These are phyloP conservation scores for Timema podura DNA, from an alignment of 2,888 invertebrate species.

Conservation along the genomic window DNA sequence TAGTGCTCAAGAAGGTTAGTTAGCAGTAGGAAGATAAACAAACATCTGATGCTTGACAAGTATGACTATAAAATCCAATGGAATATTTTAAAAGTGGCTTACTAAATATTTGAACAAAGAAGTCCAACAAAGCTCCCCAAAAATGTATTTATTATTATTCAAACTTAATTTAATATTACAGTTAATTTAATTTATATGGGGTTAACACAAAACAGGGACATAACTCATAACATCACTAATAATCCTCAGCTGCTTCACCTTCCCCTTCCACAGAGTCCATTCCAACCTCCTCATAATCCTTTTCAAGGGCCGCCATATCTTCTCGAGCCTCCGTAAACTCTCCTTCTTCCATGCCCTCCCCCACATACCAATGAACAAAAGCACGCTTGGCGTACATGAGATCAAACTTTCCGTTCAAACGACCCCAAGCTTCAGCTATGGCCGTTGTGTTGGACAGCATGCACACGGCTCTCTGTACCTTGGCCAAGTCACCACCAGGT, in stretches of 20 bases:
- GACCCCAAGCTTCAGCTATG: constrained; percentile 80
- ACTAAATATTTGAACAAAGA: no score
- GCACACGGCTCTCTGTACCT: constrained; percentile 70
- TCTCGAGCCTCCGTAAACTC: constrained; percentile 49
- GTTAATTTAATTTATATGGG: no score
- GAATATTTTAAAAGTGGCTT: no score
- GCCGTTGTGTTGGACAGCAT: constrained; percentile 67
- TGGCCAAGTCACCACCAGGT: constrained; percentile 71
- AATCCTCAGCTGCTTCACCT: constrained; percentile 47
- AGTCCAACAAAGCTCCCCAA: no score
- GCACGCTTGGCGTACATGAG: constrained; percentile 78
- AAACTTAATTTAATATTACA: no score
- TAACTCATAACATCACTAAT: constrained; percentile 43
- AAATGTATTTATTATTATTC: no score
- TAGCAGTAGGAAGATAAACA: no score
- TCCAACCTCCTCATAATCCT: constrained; percentile 85
- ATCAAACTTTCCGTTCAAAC: constrained; percentile 70
- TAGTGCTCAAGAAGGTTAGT: no score
- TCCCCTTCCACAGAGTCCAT: constrained; percentile 79
- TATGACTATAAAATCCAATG: no score
- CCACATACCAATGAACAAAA: constrained; percentile 80
- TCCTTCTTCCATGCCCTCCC: constrained; percentile 49
- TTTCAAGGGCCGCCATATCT: constrained; percentile 68
- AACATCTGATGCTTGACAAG: no score
- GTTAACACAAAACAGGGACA: no score